These are phyloP conservation scores for Ceratosolen solmsi DNA, from an alignment of 1,140 invertebrate genomes.

Conservation along the genomic window DNA sequence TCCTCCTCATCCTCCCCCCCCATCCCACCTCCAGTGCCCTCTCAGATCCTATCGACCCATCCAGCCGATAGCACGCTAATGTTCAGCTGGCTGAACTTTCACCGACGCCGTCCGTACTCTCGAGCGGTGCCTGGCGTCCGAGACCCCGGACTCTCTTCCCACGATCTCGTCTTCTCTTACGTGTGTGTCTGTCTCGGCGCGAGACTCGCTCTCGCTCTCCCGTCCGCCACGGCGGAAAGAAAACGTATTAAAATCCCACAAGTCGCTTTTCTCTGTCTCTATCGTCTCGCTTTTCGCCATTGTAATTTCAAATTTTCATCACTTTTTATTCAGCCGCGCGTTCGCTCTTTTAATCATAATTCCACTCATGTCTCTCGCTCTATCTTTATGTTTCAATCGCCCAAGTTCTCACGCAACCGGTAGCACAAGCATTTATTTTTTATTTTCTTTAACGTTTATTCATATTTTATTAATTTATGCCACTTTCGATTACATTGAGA, in stretches of 20 bases:
- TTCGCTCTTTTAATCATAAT: background rate
- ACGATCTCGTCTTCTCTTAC: constrained; percentile 37
- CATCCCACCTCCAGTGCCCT: background rate
- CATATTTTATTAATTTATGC: background rate
- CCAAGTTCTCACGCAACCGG: background rate
- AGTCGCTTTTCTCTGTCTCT: background rate
- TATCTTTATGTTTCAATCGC: background rate
- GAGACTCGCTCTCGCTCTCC: background rate
- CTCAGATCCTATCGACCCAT: constrained; percentile 59
- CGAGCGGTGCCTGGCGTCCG: background rate
- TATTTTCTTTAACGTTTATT: background rate
- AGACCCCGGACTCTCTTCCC: constrained; percentile 6
- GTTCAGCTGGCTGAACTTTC: constrained; percentile 61
- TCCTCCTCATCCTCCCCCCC: too few species aligned
- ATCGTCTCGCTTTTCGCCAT: background rate
- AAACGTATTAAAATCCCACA: constrained; percentile 32
- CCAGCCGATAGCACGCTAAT: constrained; percentile 51
- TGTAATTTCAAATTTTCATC: constrained; percentile 27
- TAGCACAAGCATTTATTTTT: background rate
- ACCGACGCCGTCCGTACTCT: constrained; percentile 53
- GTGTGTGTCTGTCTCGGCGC: background rate
- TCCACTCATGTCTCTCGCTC: background rate
- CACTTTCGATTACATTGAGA: too few species aligned
- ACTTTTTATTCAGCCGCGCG: background rate
- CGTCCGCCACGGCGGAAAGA: constrained; percentile 1